phyloP scores from a whole-genome alignment of 2,113 vertebrate species.

The Oxyura jamaicensis region DNA sequence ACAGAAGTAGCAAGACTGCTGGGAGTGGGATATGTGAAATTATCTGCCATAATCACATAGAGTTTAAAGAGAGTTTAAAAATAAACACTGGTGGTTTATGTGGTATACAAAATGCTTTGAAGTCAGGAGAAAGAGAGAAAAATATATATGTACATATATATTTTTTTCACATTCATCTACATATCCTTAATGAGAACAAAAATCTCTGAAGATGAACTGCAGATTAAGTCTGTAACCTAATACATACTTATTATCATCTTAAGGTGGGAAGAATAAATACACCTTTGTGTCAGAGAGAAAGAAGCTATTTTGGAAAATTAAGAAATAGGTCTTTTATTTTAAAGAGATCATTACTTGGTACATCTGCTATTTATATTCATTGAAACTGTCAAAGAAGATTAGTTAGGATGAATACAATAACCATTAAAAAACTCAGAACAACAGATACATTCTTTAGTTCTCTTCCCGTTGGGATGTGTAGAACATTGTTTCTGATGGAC shows the following conservation, averaged over 20 bases:
- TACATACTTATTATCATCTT: background rate
- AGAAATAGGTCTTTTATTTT: conserved; percentile 1
- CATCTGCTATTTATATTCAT: background rate
- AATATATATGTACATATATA: no score
- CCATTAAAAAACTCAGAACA: background rate
- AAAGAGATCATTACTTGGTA: background rate
- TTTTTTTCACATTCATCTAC: background rate
- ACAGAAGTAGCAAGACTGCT: background rate
- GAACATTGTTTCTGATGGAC: conserved; percentile 31
- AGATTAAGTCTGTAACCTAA: background rate
- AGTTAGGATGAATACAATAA: background rate
- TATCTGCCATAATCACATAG: background rate
- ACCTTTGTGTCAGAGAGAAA: background rate
- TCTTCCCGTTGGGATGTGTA: conserved; percentile 26
- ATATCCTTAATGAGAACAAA: conserved; percentile 8
- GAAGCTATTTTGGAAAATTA: background rate
- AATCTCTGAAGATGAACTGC: conserved; percentile 14
- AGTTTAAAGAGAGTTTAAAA: background rate
- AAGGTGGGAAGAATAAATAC: background rate
- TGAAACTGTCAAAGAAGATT: background rate
- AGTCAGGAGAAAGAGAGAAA: background rate
- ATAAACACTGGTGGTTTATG: background rate
- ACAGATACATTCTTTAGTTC: conserved; percentile 46
- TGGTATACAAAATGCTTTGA: conserved; percentile 6
- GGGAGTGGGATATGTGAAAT: background rate